A percentile compares a stretch with the other conserved stretches of the same genome.
Conservation (phyloP, 2,797 vertebrate genomes). For the Muscicapa comitata region DNA sequence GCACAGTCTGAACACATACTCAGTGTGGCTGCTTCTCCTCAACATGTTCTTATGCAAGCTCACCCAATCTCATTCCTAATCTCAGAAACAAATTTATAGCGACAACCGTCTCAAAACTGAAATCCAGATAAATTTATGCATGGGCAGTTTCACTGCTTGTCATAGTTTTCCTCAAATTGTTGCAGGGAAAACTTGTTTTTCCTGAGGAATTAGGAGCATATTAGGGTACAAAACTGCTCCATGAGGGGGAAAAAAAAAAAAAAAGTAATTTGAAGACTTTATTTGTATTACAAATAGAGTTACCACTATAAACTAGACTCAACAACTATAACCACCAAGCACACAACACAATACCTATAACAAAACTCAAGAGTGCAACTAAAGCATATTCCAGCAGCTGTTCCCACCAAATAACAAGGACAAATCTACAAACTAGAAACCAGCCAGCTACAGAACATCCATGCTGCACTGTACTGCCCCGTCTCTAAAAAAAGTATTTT, state of each 20-base stretch:
- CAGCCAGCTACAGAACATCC: not conserved
- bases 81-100: not conserved
- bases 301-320: not conserved
- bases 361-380: not conserved
- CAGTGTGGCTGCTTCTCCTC: not conserved
- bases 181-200: not conserved
- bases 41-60: not conserved
- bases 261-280: not conserved
- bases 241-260: not conserved
- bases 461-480: not conserved
- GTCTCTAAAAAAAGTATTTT: not conserved
- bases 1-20: not conserved
- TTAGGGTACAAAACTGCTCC: not conserved
- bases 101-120: not conserved
- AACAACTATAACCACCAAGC: not conserved
- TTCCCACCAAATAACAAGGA: not conserved
- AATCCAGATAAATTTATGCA: not conserved
- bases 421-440: not conserved
- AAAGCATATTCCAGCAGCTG: not conserved
- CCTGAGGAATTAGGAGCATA: not conserved
- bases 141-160: not conserved
- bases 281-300: not conserved
- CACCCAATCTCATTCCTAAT: not conserved
- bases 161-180: not conserved
- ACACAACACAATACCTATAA: not conserved